Conservation (phyloP, 2,797 vertebrate species). For the Loriculus beryllinus region DNA sequence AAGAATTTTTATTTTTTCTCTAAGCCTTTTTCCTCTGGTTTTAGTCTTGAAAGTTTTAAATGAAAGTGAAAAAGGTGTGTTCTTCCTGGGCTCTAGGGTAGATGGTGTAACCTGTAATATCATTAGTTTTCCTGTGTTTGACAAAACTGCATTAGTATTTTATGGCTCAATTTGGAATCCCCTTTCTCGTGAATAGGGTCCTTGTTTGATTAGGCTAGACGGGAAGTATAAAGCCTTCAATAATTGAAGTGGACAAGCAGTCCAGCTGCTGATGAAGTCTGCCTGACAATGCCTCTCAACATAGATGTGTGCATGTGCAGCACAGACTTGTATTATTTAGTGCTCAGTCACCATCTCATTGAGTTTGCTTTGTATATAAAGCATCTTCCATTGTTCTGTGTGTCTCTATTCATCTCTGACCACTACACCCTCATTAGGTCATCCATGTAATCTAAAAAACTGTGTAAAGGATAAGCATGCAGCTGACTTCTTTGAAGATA, state of each 20-base stretch:
- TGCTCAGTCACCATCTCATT: fast-evolving
- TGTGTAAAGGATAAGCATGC: background rate
- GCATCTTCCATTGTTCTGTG: background rate
- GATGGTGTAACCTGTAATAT: background rate
- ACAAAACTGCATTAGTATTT: background rate
- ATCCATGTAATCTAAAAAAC: background rate
- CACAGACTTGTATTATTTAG: background rate
- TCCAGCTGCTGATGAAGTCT: background rate
- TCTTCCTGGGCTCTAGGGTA: background rate
- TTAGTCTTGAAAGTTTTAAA: background rate
- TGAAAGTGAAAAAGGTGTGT: background rate
- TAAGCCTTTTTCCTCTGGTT: background rate
- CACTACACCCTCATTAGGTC: background rate
- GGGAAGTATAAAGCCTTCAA: background rate
- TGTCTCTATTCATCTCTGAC: background rate
- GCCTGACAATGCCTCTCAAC: background rate
- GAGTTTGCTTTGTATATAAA: background rate
- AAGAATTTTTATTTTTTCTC: background rate
- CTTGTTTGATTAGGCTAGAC: background rate
- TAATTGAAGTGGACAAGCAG: background rate
- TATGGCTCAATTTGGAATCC: background rate
- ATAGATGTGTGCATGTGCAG: fast-evolving
- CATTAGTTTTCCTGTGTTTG: background rate
- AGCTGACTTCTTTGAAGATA: background rate
- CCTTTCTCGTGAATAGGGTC: background rate